phyloP scores from a whole-genome alignment of 2,797 vertebrate genomes.

The Anguilla megastoma region DNA sequence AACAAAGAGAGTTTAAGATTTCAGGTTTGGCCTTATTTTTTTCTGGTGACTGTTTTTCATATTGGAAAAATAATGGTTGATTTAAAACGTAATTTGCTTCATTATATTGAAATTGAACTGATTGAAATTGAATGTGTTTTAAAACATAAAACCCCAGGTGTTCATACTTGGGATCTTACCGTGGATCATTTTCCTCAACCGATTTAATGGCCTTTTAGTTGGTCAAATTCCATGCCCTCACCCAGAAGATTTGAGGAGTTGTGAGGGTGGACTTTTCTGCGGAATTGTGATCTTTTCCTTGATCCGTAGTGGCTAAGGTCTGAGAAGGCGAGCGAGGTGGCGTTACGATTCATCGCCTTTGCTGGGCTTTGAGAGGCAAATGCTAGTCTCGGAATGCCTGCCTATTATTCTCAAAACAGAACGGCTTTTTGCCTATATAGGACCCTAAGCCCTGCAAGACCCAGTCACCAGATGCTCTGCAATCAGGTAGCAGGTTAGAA shows the following conservation, averaged over 20 bases:
- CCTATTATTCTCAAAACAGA: slow-evolving; percentile 8
- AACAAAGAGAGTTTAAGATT: neutral
- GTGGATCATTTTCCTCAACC: neutral
- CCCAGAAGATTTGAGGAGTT: slow-evolving; percentile 18
- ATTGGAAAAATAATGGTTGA: neutral
- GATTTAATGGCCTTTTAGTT: neutral
- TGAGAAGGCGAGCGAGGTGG: neutral
- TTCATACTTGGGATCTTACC: neutral
- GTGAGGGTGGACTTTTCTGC: slow-evolving; percentile 33
- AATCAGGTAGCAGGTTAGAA: neutral
- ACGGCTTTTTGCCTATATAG: neutral
- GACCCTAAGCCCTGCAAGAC: neutral
- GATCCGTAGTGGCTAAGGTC: slow-evolving; percentile 42
- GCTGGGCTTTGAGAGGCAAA: slow-evolving; percentile 17
- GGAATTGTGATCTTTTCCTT: slow-evolving; percentile 36
- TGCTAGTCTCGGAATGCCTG: neutral
- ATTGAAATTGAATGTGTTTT: neutral
- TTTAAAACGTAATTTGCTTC: neutral
- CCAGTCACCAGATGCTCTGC: neutral
- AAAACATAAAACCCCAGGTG: neutral
- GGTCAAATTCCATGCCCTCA: neutral
- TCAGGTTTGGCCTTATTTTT: neutral
- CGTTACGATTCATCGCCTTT: slow-evolving; percentile 16
- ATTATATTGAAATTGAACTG: neutral
- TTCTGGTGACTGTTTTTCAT: neutral